Conservation (phyloP, 2,113 vertebrate species). For the Serranochromis macrocephalus region DNA sequence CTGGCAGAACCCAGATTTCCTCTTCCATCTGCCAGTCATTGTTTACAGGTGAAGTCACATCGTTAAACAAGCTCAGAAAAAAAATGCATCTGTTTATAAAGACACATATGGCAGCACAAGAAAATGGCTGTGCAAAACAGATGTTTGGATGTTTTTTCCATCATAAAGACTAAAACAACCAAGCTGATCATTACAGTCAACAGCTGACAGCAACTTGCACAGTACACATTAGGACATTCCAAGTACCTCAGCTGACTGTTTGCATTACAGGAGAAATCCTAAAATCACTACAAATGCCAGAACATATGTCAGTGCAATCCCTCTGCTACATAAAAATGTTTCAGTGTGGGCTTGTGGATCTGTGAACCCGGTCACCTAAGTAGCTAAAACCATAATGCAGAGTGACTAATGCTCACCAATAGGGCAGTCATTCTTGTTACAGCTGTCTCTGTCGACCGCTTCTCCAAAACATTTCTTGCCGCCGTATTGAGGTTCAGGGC, state of each 20-base stretch:
- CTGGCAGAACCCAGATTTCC: background rate
- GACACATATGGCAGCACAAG: background rate
- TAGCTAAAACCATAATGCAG: background rate
- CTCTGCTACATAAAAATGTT: background rate
- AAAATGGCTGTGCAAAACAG: background rate
- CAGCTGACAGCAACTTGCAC: background rate
- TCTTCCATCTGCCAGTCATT: background rate
- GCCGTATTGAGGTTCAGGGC: slow-evolving; percentile 82
- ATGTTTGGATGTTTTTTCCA: background rate
- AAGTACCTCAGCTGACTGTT: background rate
- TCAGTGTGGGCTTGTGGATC: background rate
- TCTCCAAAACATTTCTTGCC: slow-evolving; percentile 84
- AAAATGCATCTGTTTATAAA: background rate
- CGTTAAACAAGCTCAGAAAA: background rate
- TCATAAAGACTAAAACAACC: background rate
- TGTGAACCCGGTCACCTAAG: background rate
- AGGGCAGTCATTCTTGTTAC: slow-evolving; percentile 84
- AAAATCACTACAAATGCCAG: background rate
- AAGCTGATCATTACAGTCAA: background rate
- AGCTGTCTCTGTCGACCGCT: slow-evolving; percentile 76
- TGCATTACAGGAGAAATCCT: background rate
- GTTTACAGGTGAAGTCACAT: background rate
- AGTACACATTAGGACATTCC: background rate
- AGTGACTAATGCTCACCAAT: slow-evolving; percentile 70
- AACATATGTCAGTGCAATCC: background rate